Conservation (phyloP, 1,140 invertebrate genomes). For the Battus philenor region DNA sequence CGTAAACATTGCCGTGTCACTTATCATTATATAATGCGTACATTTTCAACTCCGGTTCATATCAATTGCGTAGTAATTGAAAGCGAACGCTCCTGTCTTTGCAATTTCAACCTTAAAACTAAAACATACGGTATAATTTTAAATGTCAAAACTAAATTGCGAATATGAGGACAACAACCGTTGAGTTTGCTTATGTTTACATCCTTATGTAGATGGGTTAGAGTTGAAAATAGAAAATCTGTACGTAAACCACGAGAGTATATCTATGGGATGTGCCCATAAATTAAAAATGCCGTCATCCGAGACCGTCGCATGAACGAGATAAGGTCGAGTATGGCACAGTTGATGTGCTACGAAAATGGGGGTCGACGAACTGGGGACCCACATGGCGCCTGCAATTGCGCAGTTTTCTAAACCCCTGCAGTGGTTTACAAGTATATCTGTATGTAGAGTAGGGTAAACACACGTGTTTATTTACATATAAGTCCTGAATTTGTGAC, state of each 20-base stretch:
- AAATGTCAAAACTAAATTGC: background rate
- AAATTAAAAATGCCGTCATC: constrained; percentile 8
- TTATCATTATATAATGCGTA: constrained; percentile 11
- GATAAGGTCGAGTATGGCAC: constrained; percentile 23
- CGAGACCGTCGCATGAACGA: background rate
- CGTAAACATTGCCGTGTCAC: constrained; percentile 10
- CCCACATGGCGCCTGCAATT: constrained; percentile 61
- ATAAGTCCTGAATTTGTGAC: too few species aligned
- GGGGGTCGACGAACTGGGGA: constrained; percentile 50
- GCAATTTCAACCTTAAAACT: background rate
- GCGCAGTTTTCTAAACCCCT: constrained; percentile 65
- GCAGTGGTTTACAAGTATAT: constrained; percentile 51
- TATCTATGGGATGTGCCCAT: constrained; percentile 1
- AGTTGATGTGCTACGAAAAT: constrained; percentile 4
- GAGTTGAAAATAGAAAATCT: background rate
- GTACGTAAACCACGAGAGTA: background rate
- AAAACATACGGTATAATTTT: background rate
- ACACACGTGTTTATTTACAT: too few species aligned
- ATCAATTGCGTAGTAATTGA: constrained; percentile 13
- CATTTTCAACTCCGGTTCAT: constrained; percentile 5
- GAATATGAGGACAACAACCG: background rate
- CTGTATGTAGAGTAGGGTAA: constrained; percentile 37
- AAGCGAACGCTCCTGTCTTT: background rate
- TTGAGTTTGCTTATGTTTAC: constrained; percentile 4
- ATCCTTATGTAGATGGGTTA: background rate